Evolutionary conservation across 1,140 invertebrate species (phyloP).

Genomic region (Bombus difficillimus): DNA sequence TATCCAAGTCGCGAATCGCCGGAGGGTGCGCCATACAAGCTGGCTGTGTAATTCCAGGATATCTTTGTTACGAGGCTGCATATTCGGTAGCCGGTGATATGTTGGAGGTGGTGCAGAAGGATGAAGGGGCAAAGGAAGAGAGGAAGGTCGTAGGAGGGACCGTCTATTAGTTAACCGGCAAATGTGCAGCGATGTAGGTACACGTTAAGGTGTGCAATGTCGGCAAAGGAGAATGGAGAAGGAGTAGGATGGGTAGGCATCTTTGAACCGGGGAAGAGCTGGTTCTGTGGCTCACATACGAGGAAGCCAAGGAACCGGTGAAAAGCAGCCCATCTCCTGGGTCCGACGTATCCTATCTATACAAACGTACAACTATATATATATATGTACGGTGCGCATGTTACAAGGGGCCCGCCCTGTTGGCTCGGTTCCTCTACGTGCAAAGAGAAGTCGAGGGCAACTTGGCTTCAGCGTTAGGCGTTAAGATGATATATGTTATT

Average conservation of each 20-base stretch:
- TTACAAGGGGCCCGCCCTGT: constrained; percentile 2
- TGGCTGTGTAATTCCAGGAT: constrained; percentile 60
- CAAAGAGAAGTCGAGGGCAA: constrained; percentile 53
- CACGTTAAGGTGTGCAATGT: constrained; percentile 48
- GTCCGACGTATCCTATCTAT: constrained; percentile 30
- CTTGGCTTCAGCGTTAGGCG: constrained; percentile 72
- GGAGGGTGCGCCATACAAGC: constrained; percentile 50
- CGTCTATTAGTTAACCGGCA: constrained; percentile 61
- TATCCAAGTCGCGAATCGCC: constrained; percentile 42
- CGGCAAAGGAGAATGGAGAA: constrained; percentile 51
- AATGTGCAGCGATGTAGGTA: constrained; percentile 49
- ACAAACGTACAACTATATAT: neutral
- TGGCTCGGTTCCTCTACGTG: constrained; percentile 12
- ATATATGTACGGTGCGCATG: neutral
- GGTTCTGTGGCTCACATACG: constrained; percentile 28
- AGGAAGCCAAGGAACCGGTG: constrained; percentile 31
- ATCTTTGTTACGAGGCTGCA: constrained; percentile 67
- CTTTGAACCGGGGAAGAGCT: constrained; percentile 29
- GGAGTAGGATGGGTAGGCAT: neutral
- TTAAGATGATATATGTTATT: constrained; percentile 79
- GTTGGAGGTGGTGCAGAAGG: neutral
- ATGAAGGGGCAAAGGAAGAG: constrained; percentile 24
- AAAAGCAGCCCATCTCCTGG: constrained; percentile 39
- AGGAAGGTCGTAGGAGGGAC: neutral
- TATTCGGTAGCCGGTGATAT: constrained; percentile 23